Base-by-base conservation (phyloP, 2,888 invertebrate species). In the Eustalomyia histrio region DNA sequence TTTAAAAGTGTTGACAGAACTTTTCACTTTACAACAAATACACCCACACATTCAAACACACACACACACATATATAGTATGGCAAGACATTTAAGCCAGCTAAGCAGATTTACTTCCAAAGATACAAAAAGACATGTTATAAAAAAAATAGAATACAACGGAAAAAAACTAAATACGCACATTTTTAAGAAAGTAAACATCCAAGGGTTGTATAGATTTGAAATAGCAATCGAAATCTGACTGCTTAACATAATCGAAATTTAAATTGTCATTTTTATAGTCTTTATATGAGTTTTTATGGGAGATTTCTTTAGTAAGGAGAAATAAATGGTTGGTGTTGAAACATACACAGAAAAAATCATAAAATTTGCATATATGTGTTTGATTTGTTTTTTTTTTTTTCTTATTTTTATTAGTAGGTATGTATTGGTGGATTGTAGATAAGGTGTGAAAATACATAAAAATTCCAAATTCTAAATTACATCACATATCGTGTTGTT, bases 1-100 rank as follows among this genome's bases (percentile, higher is more conserved):
- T 65, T 47, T 16, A 65, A 76, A 71, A 84, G 83, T 86, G 86
- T 87, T 88, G 88, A 88, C 87, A 87, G 87, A 87, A 87, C 85
- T 88, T 88, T 88, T 87, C 87, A 87, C 88, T 87, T 86, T 86
- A 57, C 24, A n/a, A n/a, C n/a, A 35, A 6, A 39, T 47, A 33
- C 7, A 55, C 12, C 2, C 17, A 43, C 8, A 2, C 1, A 9
- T 9, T 43, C 63, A 33, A 53, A 29, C 29, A 33, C 10, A 55
- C 12, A 9, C 21, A 61, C 8, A 12, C 0, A 5, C 3, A 55
- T 55, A 18, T 52, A 53, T 53, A 14, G 39, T 57, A 47, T 61
- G 47, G 58, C 60, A 69, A 69, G 10, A 64, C 65, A 68, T 71
- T 75, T 58, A 61, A 75, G 76, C 76, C 81, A 83, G 69, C 81